Conservation (phyloP, 2,113 vertebrate genomes). For the Uropsilus gracilis region DNA sequence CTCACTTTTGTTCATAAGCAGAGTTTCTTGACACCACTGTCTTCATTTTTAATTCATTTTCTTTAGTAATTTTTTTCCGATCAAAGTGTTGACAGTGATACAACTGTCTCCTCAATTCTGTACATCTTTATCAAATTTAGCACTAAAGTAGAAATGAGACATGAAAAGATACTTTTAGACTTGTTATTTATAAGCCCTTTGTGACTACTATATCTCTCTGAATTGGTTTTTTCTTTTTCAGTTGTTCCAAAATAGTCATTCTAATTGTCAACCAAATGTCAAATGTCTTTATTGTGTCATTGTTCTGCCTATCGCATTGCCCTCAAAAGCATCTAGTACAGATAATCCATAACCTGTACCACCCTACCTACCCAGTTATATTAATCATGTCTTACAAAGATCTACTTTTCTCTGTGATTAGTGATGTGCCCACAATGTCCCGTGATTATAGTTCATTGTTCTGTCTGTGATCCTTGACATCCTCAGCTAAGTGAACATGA, state of each 20-base stretch:
- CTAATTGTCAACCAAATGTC: background rate
- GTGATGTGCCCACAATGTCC: background rate
- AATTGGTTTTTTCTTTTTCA: background rate
- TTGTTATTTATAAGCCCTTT: background rate
- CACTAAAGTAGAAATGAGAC: background rate
- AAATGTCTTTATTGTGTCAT: background rate
- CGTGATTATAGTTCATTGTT: background rate
- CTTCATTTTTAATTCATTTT: constrained; percentile 38
- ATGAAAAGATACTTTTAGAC: background rate
- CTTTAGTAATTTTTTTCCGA: constrained; percentile 3
- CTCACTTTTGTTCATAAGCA: background rate
- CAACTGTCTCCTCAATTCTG: background rate
- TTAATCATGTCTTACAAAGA: background rate
- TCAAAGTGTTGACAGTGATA: background rate
- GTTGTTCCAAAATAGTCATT: background rate
- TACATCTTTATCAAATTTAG: background rate
- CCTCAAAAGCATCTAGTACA: background rate
- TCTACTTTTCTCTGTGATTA: background rate
- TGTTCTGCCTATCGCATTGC: background rate
- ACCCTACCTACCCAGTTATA: background rate
- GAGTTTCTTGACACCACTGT: background rate
- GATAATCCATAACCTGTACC: background rate
- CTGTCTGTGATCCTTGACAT: background rate
- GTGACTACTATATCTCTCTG: background rate
- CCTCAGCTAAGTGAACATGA: background rate